phyloP scores from a whole-genome alignment of 2,797 vertebrate genomes.

The Toxotes lorentzi region DNA sequence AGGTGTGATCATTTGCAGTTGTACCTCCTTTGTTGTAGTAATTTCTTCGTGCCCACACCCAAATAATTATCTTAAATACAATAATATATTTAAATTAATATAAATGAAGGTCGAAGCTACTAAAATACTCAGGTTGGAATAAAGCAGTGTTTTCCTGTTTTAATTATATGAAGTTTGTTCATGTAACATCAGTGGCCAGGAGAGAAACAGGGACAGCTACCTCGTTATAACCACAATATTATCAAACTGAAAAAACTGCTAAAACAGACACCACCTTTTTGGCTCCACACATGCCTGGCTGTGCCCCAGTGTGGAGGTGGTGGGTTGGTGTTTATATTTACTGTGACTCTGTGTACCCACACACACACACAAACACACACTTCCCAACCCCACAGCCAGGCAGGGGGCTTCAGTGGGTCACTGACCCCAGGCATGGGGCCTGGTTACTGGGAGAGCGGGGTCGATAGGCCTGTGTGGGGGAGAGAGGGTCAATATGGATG shows the following conservation, averaged over 20 bases:
- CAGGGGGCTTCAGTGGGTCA: slow-evolving; percentile 57
- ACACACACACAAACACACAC: slow-evolving; percentile 3
- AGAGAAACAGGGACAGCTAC: slow-evolving; percentile 2
- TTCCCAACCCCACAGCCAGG: slow-evolving; percentile 32
- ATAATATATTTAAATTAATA: too few species aligned
- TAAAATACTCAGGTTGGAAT: neutral
- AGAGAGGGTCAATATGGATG: slow-evolving; percentile 38
- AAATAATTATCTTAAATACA: neutral
- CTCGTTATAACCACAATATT: neutral
- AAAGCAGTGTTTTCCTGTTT: too few species aligned
- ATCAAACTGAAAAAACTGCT: neutral
- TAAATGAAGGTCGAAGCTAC: neutral
- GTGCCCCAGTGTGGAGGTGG: neutral
- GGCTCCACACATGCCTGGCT: slow-evolving; percentile 1
- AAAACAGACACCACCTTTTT: neutral
- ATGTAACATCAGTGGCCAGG: neutral
- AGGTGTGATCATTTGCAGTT: neutral
- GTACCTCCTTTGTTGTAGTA: neutral
- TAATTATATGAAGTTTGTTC: neutral
- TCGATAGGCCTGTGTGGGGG: slow-evolving; percentile 55
- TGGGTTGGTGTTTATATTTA: slow-evolving; percentile 5
- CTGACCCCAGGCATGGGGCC: slow-evolving; percentile 68
- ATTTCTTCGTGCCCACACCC: neutral
- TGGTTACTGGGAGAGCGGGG: slow-evolving; percentile 67
- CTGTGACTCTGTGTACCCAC: slow-evolving; percentile 7